Evolutionary conservation across 2,797 vertebrate species (phyloP), one percentile per base, ranked within the genome.

Genomic region (Clarias fuscus): DNA sequence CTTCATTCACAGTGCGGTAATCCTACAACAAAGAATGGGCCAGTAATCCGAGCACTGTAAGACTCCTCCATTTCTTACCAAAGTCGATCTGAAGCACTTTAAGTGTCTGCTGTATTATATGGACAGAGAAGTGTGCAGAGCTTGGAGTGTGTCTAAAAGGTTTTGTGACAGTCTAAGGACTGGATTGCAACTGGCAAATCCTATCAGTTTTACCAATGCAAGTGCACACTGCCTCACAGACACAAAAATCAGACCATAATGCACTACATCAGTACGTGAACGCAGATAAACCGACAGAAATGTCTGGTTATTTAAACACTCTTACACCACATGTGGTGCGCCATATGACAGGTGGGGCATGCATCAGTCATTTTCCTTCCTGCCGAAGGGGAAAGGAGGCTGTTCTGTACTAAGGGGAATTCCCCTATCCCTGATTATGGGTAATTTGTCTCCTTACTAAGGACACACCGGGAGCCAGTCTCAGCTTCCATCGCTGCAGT

Each of bases 21-120:
- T 95, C 93, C 93, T 93, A 93, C 92, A 94, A 93, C 93, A 93
- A 94, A 93, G 93, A 92, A 93, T 93, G 91, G 94, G 93, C 93
- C 92, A 93, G 89, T 88, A 92, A 91, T 91, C 92, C 91, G 92
- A 92, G 90, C 92, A 93, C 91, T 92, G 92, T 91, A 94, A 91
- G 89, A 89, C 93, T 91, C 86, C 93, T 91, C 89, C 87, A 92
- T 90, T 90, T 92, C 62, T 89, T 92, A 94, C 90, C 89, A 92
- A 90, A 92, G 93, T 93, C 90, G 89, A 90, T 93, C 92, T 89
- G 90, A 90, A 91, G 89, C 90, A 87, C 88, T 86, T 92, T 88
- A 88, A 89, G 89, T 91, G 92, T 84, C 92, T 91, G 91, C 83
- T 85, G 43, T 48, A 88, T 90, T 91, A 84, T 67, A 86, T 92